Evolutionary conservation across 1,140 invertebrate genomes (phyloP).

Genomic region (Oncopodura yosiiana): DNA sequence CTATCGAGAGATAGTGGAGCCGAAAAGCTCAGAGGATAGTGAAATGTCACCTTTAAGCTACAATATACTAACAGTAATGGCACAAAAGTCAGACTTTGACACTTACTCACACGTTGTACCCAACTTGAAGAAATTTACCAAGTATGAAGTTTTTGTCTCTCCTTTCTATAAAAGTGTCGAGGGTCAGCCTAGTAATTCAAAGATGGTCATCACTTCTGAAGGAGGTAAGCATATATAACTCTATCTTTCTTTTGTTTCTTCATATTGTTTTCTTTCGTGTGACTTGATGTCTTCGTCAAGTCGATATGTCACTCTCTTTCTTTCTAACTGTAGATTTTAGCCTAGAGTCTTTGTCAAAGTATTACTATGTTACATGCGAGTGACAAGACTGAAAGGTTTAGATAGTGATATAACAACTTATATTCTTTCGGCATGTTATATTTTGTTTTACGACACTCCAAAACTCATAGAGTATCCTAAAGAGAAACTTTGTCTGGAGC

Average conservation of each 20-base stretch:
- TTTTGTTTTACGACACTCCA: too few relatives aligned
- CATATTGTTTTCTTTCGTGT: background rate
- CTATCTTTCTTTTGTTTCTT: constrained; percentile 26
- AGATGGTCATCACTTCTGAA: constrained; percentile 57
- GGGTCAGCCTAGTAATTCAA: constrained; percentile 68
- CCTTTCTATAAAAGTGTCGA: constrained; percentile 61
- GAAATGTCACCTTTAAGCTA: constrained; percentile 5
- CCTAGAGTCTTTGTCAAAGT: too few relatives aligned
- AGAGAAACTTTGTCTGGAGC: too few relatives aligned
- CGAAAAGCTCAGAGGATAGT: constrained; percentile 45
- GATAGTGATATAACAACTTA: too few relatives aligned
- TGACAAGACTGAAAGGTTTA: too few relatives aligned
- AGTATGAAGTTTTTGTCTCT: constrained; percentile 80
- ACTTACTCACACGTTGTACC: constrained; percentile 51
- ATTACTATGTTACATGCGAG: too few relatives aligned
- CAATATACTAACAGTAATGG: constrained; percentile 33
- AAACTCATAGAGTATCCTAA: too few relatives aligned
- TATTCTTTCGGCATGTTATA: too few relatives aligned
- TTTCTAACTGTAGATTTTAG: too few relatives aligned
- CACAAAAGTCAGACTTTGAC: constrained; percentile 37
- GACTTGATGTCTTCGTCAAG: background rate
- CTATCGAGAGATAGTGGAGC: constrained; percentile 76
- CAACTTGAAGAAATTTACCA: constrained; percentile 68
- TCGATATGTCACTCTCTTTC: too few relatives aligned
- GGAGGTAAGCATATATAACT: constrained; percentile 49